Percentiles rank a stretch among this genome's conserved stretches.
Evolutionary conservation across 2,797 vertebrate genomes (phyloP).

Genomic region (Anguilla anguilla): DNA sequence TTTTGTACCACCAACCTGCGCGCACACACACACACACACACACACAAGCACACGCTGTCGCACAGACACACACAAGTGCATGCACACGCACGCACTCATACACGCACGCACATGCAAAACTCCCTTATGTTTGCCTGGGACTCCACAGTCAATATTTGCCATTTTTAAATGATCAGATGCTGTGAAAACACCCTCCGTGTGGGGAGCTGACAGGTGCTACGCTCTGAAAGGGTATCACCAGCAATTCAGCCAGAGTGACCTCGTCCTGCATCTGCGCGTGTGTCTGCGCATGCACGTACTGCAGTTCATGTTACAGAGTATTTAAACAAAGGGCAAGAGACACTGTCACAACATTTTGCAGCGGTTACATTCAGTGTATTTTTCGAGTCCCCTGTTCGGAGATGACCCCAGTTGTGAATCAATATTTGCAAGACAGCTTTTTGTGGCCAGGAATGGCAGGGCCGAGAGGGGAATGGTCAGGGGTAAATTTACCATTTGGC

Average conservation of each 20-base stretch:
- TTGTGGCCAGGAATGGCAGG: neutral
- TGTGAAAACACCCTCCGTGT: neutral
- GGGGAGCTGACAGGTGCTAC: neutral
- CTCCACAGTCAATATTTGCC: no score
- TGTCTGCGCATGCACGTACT: neutral
- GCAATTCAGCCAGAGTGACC: neutral
- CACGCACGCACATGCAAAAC: neutral
- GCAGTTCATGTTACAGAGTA: neutral
- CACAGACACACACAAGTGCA: neutral
- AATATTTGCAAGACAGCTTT: neutral
- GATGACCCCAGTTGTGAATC: neutral
- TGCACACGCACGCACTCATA: neutral
- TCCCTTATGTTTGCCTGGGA: no score
- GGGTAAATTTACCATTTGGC: neutral
- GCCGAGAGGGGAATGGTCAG: neutral
- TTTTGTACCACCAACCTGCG: slow-evolving; percentile 1
- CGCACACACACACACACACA: neutral
- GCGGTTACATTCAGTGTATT: neutral
- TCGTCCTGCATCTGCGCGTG: neutral
- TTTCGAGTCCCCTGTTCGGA: neutral
- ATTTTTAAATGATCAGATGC: neutral
- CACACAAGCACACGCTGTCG: no score
- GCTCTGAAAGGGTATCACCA: neutral
- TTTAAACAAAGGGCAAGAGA: neutral
- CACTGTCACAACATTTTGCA: neutral